phyloP scores from a whole-genome alignment of 2,113 vertebrate species.

The Colinus virginianus region DNA sequence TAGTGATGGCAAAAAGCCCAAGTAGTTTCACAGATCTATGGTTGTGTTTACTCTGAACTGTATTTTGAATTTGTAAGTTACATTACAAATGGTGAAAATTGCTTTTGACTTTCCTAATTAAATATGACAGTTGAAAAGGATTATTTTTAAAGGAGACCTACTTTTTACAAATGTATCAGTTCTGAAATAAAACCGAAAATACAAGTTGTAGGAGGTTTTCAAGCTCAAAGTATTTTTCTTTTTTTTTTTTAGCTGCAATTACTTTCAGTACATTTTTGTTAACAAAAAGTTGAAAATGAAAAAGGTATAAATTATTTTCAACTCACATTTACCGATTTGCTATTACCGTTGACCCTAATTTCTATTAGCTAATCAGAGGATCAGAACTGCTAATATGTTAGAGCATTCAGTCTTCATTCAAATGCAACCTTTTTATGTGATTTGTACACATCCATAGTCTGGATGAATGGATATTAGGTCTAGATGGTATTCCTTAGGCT shows the following conservation, averaged over 20 bases:
- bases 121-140: background rate
- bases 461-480: background rate
- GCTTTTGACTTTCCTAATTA: background rate
- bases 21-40: background rate
- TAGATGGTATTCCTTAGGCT: background rate
- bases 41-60: background rate
- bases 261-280: too few species aligned
- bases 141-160: background rate
- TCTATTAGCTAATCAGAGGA: background rate
- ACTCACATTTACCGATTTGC: background rate
- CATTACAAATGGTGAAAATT: background rate
- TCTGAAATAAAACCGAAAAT: background rate
- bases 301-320: background rate
- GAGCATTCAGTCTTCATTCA: background rate
- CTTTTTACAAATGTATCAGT: background rate
- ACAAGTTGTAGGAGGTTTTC: accelerated
- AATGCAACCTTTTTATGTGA: background rate
- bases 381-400: background rate
- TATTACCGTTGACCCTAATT: background rate
- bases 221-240: background rate
- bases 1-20: background rate
- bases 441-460: background rate
- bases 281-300: background rate
- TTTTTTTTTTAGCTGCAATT: background rate
- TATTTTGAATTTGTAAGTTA: background rate